A percentile compares a stretch with the other conserved stretches of the same genome.
Evolutionary conservation across 2,113 vertebrate species (phyloP).

Genomic region (Pipra filicauda): DNA sequence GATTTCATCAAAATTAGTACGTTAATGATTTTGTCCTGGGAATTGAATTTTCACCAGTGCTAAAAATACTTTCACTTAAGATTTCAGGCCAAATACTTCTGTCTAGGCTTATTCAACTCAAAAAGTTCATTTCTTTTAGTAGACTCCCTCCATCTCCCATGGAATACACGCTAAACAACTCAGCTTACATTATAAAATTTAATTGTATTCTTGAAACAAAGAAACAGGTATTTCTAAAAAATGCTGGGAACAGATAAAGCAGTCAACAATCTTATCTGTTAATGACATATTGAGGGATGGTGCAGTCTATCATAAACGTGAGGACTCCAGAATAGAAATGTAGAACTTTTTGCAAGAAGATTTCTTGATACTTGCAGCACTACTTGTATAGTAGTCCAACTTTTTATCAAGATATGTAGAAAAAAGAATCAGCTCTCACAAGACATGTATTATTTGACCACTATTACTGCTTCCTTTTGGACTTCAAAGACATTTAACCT

Average conservation of each 20-base stretch:
- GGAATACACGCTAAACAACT: background rate
- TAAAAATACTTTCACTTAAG: background rate
- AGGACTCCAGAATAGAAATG: background rate
- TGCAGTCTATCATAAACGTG: background rate
- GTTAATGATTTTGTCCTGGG: background rate
- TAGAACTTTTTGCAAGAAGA: background rate
- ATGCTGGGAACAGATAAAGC: background rate
- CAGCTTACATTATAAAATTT: background rate
- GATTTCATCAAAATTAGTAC: background rate
- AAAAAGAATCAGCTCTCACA: background rate
- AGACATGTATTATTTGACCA: background rate
- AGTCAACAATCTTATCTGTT: background rate
- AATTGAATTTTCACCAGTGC: background rate
- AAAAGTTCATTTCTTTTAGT: background rate
- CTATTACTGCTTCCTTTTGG: background rate
- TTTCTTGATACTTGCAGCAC: background rate
- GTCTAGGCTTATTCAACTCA: background rate
- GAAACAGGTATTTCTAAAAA: background rate
- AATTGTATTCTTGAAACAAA: background rate
- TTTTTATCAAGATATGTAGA: background rate
- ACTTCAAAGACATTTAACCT: slow-evolving; percentile 46
- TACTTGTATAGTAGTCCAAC: background rate
- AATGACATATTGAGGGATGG: background rate
- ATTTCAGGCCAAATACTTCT: background rate
- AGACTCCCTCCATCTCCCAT: fast-evolving